A percentile compares a stretch with the other conserved stretches of the same genome.
phyloP scores from a whole-genome alignment of 2,888 invertebrate species.

The Abscondita cerata region DNA sequence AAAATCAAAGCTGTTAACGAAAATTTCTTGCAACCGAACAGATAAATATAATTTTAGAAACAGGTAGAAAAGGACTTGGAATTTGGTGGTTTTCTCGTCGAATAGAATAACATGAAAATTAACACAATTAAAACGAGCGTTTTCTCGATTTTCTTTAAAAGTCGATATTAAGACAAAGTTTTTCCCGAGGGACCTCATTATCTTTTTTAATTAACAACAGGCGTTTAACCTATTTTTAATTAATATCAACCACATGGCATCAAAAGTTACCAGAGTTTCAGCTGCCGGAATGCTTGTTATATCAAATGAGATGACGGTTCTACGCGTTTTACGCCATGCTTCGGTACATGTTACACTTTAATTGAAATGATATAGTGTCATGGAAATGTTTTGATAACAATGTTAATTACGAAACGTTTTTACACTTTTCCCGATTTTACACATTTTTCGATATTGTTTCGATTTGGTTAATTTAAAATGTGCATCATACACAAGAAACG shows the following conservation, averaged over 20 bases:
- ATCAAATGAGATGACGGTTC: constrained; percentile 27
- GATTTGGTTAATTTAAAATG: no score
- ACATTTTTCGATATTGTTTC: no score
- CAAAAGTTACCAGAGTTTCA: constrained; percentile 28
- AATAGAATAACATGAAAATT: constrained; percentile 35
- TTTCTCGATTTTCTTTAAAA: constrained; percentile 33
- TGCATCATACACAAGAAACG: no score
- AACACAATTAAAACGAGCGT: constrained; percentile 32
- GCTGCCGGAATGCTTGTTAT: constrained; percentile 27
- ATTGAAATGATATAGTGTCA: constrained; percentile 45
- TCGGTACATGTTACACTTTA: constrained; percentile 45
- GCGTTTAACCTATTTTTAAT: constrained; percentile 46
- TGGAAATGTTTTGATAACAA: constrained; percentile 38
- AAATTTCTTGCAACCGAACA: constrained; percentile 19
- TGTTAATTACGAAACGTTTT: constrained; percentile 22
- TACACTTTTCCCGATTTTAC: no score
- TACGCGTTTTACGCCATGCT: constrained; percentile 41
- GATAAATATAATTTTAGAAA: constrained; percentile 17
- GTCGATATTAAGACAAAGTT: constrained; percentile 35
- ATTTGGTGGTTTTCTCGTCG: no score
- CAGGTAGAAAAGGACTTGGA: constrained; percentile 16
- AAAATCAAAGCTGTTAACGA: constrained; percentile 36
- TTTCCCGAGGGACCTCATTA: constrained; percentile 42
- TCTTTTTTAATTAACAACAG: constrained; percentile 46
- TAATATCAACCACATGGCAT: constrained; percentile 46